These are phyloP conservation scores for Julus scandinavius DNA, from an alignment of 2,888 invertebrate species.

Conservation along the genomic window DNA sequence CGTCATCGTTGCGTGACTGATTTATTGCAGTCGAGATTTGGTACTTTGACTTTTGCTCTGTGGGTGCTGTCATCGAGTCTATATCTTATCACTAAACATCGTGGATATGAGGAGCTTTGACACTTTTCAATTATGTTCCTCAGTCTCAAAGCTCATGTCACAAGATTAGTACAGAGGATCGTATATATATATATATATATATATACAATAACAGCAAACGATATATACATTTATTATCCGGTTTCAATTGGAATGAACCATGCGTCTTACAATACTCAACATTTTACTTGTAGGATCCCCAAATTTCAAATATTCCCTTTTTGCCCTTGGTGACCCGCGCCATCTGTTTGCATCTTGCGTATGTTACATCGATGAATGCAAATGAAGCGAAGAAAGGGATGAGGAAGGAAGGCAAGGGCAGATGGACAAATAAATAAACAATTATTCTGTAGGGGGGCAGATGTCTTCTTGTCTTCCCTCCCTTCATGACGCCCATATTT, in stretches of 20 bases:
- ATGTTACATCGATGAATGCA: constrained; percentile 15
- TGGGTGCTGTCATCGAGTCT: neutral
- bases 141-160: too few relatives aligned
- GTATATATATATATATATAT: too few relatives aligned
- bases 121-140: neutral
- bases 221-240: too few relatives aligned
- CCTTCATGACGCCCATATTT: neutral
- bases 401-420: constrained; percentile 5
- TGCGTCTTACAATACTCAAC: too few relatives aligned
- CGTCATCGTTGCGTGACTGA: neutral
- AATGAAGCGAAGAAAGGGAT: constrained; percentile 17
- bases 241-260: too few relatives aligned
- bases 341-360: neutral
- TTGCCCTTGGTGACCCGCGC: neutral
- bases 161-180: too few relatives aligned
- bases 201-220: too few relatives aligned
- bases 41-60: neutral
- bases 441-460: constrained; percentile 11
- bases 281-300: too few relatives aligned
- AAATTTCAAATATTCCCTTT: too few relatives aligned
- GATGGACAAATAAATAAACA: constrained; percentile 24
- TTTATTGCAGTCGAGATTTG: neutral
- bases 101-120: neutral
- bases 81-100: neutral
- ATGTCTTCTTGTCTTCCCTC: neutral